phyloP scores from a whole-genome alignment of 2,888 invertebrate species.

The Xiphydria camelus region DNA sequence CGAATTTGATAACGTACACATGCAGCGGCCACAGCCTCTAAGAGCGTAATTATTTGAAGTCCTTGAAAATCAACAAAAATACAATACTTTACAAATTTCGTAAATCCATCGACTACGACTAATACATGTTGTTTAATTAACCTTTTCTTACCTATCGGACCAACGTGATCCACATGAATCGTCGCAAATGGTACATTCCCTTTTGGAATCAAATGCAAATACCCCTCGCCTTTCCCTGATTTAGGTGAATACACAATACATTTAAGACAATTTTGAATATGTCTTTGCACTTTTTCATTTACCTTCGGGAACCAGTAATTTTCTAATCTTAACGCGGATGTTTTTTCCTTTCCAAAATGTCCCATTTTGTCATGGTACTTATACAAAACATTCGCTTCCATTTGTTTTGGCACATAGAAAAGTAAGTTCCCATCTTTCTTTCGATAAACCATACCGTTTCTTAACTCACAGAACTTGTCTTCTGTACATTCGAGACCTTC shows the following conservation, averaged over 20 bases:
- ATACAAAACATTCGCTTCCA: slow-evolving; percentile 4
- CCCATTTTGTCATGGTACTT: slow-evolving; percentile 24
- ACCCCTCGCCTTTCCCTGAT: slow-evolving; percentile 28
- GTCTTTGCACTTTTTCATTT: slow-evolving; percentile 15
- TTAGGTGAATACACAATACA: slow-evolving; percentile 26
- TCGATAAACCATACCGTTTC: slow-evolving; percentile 24
- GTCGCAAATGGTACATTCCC: slow-evolving; percentile 32
- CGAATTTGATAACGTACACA: too few species aligned
- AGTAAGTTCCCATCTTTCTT: slow-evolving; percentile 17
- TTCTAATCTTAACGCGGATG: not conserved
- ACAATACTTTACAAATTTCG: slow-evolving; percentile 31
- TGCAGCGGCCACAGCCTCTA: too few species aligned
- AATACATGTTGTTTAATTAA: slow-evolving; percentile 19
- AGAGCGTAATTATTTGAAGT: too few species aligned
- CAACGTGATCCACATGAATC: slow-evolving; percentile 35
- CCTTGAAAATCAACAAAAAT: too few species aligned
- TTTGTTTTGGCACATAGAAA: slow-evolving; percentile 22
- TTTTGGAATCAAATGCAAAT: slow-evolving; percentile 30
- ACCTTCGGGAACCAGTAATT: slow-evolving; percentile 10
- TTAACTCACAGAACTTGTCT: slow-evolving; percentile 20
- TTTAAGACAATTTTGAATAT: slow-evolving; percentile 34
- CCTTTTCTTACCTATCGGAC: slow-evolving; percentile 26
- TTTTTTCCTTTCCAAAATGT: slow-evolving; percentile 19
- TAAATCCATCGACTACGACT: slow-evolving; percentile 29
- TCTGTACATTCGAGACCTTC: slow-evolving; percentile 1